These are phyloP conservation scores for Sycon ciliatum DNA, from an alignment of 37 sponge, comb jelly and placozoan species.

Conservation along the genomic window DNA sequence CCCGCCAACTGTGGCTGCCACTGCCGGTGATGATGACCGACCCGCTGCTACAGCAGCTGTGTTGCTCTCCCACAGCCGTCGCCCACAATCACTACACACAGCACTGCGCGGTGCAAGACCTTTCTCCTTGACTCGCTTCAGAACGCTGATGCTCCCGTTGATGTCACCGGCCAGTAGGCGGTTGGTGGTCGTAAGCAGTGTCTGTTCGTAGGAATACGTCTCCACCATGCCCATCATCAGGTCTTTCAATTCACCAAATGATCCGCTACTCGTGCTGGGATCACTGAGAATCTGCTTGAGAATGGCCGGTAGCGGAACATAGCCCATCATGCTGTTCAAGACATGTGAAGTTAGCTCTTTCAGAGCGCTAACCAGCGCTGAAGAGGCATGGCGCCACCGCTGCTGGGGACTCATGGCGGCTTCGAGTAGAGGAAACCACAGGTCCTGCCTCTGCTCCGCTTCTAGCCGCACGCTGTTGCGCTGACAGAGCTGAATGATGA, in stretches of 20 bases:
- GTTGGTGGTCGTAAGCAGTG: conserved; percentile 54
- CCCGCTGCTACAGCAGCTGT: too few relatives aligned
- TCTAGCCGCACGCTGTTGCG: conserved; percentile 35
- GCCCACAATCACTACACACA: too few relatives aligned
- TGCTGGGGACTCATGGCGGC: background rate
- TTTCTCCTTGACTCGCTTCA: too few relatives aligned
- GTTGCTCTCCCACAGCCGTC: too few relatives aligned
- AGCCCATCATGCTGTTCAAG: conserved; percentile 58
- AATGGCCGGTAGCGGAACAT: conserved; percentile 46
- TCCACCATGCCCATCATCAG: conserved; percentile 70
- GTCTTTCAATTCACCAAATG: conserved; percentile 64
- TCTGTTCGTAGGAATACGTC: conserved; percentile 78
- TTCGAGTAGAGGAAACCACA: conserved; percentile 54
- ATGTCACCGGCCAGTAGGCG: conserved; percentile 52
- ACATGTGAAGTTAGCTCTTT: conserved; percentile 5
- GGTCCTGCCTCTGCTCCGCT: conserved; percentile 32
- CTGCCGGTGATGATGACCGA: too few relatives aligned
- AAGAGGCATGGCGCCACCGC: too few relatives aligned
- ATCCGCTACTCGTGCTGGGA: too few relatives aligned
- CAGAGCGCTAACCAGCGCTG: too few relatives aligned
- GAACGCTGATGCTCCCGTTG: too few relatives aligned
- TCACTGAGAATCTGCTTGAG: conserved; percentile 61
- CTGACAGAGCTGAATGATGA: conserved; percentile 54
- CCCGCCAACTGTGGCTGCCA: too few relatives aligned
- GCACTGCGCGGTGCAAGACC: too few relatives aligned